Conservation (phyloP, 2,888 invertebrate genomes). For the Agrypnus murinus region DNA sequence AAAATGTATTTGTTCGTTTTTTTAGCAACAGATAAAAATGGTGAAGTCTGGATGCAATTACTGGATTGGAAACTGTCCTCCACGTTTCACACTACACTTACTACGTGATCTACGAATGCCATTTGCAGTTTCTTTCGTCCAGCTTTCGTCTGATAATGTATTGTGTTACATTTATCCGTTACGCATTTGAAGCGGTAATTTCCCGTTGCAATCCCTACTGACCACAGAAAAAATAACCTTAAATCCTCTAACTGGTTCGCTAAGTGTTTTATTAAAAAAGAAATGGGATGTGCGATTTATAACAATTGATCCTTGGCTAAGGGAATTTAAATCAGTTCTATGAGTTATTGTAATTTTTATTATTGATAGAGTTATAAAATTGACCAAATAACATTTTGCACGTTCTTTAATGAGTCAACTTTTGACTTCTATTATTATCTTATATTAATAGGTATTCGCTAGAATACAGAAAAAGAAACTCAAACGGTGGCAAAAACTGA, state of each 20-base stretch:
- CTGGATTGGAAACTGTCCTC: slow-evolving; percentile 62
- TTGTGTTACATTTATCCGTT: slow-evolving; percentile 54
- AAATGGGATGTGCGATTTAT: slow-evolving; percentile 17
- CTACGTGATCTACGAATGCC: slow-evolving; percentile 61
- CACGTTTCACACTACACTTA: slow-evolving; percentile 64
- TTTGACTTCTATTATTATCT: too few relatives aligned
- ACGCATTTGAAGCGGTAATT: slow-evolving; percentile 48
- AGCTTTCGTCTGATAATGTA: slow-evolving; percentile 59
- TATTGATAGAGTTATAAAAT: too few relatives aligned
- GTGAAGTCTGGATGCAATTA: slow-evolving; percentile 55
- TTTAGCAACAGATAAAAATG: slow-evolving; percentile 49
- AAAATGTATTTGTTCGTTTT: slow-evolving; percentile 47
- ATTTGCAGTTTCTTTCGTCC: slow-evolving; percentile 59
- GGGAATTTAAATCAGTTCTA: too few relatives aligned
- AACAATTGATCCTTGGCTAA: slow-evolving; percentile 11
- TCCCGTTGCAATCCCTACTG: slow-evolving; percentile 28
- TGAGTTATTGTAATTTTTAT: too few relatives aligned
- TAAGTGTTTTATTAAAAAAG: slow-evolving; percentile 23
- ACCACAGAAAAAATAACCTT: slow-evolving; percentile 19
- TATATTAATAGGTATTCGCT: too few relatives aligned
- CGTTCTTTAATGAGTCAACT: too few relatives aligned
- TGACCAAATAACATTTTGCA: too few relatives aligned
- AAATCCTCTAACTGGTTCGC: slow-evolving; percentile 2
- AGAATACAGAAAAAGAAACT: too few relatives aligned
- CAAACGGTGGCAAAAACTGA: too few relatives aligned